phyloP scores from a whole-genome alignment of 2,113 vertebrate genomes.

The Pterocles burchelli region DNA sequence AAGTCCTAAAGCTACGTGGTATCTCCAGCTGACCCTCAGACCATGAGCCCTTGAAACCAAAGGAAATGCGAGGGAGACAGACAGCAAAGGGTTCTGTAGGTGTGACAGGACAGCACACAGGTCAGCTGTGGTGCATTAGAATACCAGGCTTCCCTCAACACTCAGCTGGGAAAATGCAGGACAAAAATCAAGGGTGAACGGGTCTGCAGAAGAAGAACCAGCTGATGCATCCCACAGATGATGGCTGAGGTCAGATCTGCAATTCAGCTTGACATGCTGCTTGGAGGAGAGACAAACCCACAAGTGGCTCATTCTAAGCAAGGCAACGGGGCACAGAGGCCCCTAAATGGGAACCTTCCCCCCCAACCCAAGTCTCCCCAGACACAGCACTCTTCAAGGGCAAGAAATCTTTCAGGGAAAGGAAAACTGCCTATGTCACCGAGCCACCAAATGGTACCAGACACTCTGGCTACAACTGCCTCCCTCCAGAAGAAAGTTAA shows the following conservation, averaged over 20 bases:
- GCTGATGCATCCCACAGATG: neutral
- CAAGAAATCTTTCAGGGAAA: neutral
- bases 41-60: neutral
- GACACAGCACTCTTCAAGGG: neutral
- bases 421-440: neutral
- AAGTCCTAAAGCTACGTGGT: neutral
- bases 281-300: neutral
- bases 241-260: neutral
- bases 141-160: neutral
- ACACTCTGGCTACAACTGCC: neutral
- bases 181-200: neutral
- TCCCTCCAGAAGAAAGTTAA: neutral
- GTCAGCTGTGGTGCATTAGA: neutral
- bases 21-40: neutral
- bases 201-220: neutral
- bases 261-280: neutral
- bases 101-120: neutral
- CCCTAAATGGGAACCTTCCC: neutral
- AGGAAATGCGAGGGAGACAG: neutral
- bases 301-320: neutral
- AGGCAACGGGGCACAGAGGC: neutral
- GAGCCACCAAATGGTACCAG: neutral
- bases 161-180: neutral
- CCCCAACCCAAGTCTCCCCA: neutral
- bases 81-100: neutral